Base-by-base conservation (phyloP, 2,888 invertebrate genomes). In the Drosophila subsilvestris region DNA sequence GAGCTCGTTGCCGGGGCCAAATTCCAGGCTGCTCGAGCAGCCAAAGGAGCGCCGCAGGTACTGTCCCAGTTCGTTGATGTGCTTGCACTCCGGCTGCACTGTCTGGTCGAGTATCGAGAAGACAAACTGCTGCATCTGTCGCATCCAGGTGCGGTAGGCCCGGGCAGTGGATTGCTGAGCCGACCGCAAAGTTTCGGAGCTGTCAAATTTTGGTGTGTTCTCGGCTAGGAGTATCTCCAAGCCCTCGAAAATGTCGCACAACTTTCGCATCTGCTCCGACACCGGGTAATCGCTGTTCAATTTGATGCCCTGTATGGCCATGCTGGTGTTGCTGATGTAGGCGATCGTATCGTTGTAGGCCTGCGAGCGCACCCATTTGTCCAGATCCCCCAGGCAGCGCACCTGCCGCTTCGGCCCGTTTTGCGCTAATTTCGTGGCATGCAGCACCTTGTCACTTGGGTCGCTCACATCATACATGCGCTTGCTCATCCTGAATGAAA, bases 1-100 rank as follows among this genome's bases (percentile, higher is more conserved):
- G 93, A 99, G 95, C 93, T 99, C 99, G 93, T 99, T 99, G 0
- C 98, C 99, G 18, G 99, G 99, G 4, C 99, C 99, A 93, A 99
- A 99, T 91, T 99, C 99, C 87, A 99, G 98, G 79, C 99, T 94
- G 0, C 97, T 98, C 0, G 96, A 92, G 93, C 99, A 99, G 3
- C 99, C 99, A 93, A 99, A 97, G 59, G 97, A 95, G 91, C 99
- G 99, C 43, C 95, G 93, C 50, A 99, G 93, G 91, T 99, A 99
- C 0, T 95, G 93, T 78, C 95, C 94, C 53, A 99, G 93, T 93
- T 99, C 99, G 20, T 95, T 94, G 75, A 97, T 71, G 37, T 81
- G 63, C 7, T 79, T 88, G 88, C 96, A 95, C 49, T 95, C 92
- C 17, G 93, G 92, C 57, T 91, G 89, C 43, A 98, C 89, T 4